phyloP scores from a whole-genome alignment of 1,140 invertebrate genomes.

The Choristoneura fumiferana region DNA sequence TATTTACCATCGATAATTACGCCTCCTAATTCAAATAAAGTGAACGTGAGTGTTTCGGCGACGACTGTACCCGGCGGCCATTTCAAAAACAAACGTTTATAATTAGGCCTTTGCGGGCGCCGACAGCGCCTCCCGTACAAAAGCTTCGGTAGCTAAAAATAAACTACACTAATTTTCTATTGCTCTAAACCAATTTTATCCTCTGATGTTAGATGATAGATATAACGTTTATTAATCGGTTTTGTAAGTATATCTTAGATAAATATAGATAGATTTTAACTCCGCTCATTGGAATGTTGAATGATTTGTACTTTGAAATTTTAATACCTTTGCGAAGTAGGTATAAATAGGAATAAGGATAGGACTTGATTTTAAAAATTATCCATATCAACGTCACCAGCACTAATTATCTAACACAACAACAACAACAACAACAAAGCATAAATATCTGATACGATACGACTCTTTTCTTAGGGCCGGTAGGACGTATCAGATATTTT shows the following conservation, averaged over 20 bases:
- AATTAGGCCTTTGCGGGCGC: slow-evolving; percentile 63
- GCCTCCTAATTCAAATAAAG: slow-evolving; percentile 21
- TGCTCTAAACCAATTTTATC: slow-evolving; percentile 30
- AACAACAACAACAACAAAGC: too few species aligned
- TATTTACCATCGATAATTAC: slow-evolving; percentile 15
- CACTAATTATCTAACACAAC: too few species aligned
- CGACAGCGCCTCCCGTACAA: slow-evolving; percentile 35
- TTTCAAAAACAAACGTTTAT: slow-evolving; percentile 73
- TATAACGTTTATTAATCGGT: slow-evolving; percentile 16
- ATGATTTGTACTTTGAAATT: too few species aligned
- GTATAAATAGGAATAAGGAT: too few species aligned
- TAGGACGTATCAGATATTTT: too few species aligned
- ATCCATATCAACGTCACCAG: too few species aligned
- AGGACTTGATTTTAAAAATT: too few species aligned
- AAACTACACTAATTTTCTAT: slow-evolving; percentile 58
- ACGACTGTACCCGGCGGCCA: slow-evolving; percentile 51
- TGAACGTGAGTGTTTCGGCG: slow-evolving; percentile 30
- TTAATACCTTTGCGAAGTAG: too few species aligned
- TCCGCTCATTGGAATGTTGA: too few species aligned
- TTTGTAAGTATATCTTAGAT: background rate
- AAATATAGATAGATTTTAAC: too few species aligned
- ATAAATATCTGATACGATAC: too few species aligned
- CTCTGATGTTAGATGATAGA: slow-evolving; percentile 11
- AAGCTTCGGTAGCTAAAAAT: slow-evolving; percentile 56
- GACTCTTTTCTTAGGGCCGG: too few species aligned